phyloP scores from a whole-genome alignment of 2,888 invertebrate species.

The Cecidostiba fungosa region DNA sequence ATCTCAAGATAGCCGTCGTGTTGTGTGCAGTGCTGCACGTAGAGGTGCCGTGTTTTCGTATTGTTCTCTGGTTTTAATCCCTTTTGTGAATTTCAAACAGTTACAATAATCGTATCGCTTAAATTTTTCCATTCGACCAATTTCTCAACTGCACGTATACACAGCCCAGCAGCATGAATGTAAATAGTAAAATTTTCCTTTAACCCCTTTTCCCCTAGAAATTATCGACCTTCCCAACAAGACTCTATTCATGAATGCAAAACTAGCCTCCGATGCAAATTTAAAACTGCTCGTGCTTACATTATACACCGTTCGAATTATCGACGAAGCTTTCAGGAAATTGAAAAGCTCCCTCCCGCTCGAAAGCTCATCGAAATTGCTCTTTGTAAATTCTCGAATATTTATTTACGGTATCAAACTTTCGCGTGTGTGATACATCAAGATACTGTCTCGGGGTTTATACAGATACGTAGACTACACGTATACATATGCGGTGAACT shows the following conservation, averaged over 20 bases:
- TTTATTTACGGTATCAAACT: too few relatives aligned
- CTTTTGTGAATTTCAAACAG: too few relatives aligned
- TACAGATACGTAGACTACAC: background rate
- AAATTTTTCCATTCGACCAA: too few relatives aligned
- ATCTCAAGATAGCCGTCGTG: background rate
- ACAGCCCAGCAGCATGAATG: background rate
- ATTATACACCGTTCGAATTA: background rate
- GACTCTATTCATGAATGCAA: background rate
- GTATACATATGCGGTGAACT: background rate
- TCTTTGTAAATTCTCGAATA: too few relatives aligned
- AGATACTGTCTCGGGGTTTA: background rate
- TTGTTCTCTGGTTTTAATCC: too few relatives aligned
- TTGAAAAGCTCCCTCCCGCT: background rate
- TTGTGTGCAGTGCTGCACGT: background rate
- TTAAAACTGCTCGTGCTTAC: background rate
- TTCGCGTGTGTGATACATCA: background rate
- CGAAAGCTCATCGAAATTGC: background rate
- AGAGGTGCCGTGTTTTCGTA: too few relatives aligned
- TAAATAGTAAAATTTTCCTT: background rate
- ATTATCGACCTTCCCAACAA: background rate
- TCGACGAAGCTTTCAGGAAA: background rate
- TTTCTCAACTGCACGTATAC: too few relatives aligned
- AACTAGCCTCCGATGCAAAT: background rate
- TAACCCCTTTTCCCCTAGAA: background rate
- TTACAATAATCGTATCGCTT: too few relatives aligned